Base-by-base conservation (phyloP, 2,888 invertebrate genomes). In the Leptothorax acervorum region DNA sequence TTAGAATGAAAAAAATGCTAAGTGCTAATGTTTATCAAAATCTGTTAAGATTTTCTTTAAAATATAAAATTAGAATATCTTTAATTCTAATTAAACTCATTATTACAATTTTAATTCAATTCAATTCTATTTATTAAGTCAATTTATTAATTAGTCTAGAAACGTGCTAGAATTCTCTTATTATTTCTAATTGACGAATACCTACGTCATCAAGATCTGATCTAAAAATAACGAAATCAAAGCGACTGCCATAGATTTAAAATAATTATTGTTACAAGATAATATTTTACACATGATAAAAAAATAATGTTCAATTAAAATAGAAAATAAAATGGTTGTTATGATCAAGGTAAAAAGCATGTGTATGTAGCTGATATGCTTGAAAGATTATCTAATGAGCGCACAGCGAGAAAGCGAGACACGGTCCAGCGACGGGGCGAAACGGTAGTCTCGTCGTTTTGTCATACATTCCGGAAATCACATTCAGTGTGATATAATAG, bases 401-500 rank as follows among this genome's bases (percentile, higher is more conserved):
- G n/a, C 5, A 8, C 8, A 18, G 23, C 48, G 48, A 31, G 48
- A 12, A 18, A 62, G 39, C 79, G 35, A 45, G 23, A 5, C 12
- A 48, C n/a, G 31, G 18, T 39, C 18, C 39, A 28, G 31, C 48
- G 12, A 71, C 12, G 18, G 23, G 18, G 28, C 15, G 28, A 53
- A 42, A 39, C 15, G 68, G 6, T 23, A 51, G 31, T 66, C 31
- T 48, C 12, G 28, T 60, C 48, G 51, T 60, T 60, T 51, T 57
- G 51, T 79, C 60, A 62, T 68, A 53, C 42, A 81, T 12, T 0
- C 62, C 68, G 84, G 82, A 65, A 89, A 87, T 89, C 84, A 75
- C 75, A 78, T 84, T 84, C 82, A 84, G 84, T 79, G 79, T 62
- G 87, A 71, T 48, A 84, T 87, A 89, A 89, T 84, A 86, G 87